Conservation (phyloP, 2,113 vertebrate species). For the Nyctereutes procyonoides region DNA sequence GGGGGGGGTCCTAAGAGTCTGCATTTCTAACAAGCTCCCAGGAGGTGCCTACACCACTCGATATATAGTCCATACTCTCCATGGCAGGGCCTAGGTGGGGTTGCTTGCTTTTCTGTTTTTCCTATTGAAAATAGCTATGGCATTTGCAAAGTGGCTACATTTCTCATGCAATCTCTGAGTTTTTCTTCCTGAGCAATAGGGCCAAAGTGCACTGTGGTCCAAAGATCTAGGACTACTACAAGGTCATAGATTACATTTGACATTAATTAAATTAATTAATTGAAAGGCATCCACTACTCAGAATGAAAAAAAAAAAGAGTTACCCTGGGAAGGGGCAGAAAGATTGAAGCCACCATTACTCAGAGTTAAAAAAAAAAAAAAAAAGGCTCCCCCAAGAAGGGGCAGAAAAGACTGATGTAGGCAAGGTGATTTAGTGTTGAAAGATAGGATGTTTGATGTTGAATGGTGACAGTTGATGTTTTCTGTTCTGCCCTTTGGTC, state of each 20-base stretch:
- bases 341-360: slow-evolving; percentile 10
- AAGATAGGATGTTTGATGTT: not conserved
- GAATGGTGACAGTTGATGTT: not conserved
- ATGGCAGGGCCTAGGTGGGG: not conserved
- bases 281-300: slow-evolving; percentile 17
- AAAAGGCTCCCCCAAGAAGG: not conserved
- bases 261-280: slow-evolving; percentile 6
- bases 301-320: not conserved
- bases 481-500: not conserved
- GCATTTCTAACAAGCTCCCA: not conserved
- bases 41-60: not conserved
- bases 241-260: not conserved
- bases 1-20: not conserved
- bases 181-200: not conserved
- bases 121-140: not conserved
- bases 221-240: not conserved
- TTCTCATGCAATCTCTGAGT: not conserved
- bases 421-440: not conserved
- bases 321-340: not conserved
- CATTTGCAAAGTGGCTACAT: not conserved
- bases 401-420: not conserved
- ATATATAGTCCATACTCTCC: not conserved
- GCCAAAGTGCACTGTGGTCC: not conserved
- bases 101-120: not conserved
- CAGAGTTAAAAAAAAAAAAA: slow-evolving; percentile 20